phyloP scores from a whole-genome alignment of 2,797 vertebrate species.

The Pteronotus mesoamericanus region DNA sequence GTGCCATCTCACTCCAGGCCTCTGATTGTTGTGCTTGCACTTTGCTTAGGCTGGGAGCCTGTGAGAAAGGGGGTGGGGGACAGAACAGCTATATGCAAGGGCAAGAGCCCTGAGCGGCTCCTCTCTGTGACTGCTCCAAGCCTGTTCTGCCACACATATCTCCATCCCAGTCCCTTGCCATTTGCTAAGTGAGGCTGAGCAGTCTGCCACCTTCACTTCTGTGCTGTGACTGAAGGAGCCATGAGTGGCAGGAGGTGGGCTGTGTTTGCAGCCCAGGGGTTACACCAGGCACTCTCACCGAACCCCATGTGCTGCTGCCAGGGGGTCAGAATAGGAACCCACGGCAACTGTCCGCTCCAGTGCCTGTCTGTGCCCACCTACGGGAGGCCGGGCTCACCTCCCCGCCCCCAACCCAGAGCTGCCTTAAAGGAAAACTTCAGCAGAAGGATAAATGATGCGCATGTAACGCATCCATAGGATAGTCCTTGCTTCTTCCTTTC shows the following conservation, averaged over 20 bases:
- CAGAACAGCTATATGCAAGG: fast-evolving
- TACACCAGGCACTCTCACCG: neutral
- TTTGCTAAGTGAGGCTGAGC: neutral
- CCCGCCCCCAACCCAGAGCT: neutral
- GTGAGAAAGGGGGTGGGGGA: neutral
- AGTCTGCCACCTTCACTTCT: neutral
- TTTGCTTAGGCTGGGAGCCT: neutral
- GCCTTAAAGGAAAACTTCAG: neutral
- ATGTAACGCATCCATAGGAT: fast-evolving
- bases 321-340: neutral
- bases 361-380: fast-evolving
- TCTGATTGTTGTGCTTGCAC: no score
- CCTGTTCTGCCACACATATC: neutral
- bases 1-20: neutral
- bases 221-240: neutral
- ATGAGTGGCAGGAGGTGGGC: neutral
- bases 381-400: neutral
- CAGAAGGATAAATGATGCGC: neutral
- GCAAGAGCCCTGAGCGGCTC: no score
- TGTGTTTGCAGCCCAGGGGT: neutral
- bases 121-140: neutral
- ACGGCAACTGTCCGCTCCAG: neutral
- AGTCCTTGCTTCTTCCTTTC: neutral
- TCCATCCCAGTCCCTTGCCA: neutral
- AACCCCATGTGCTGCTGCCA: neutral